Evolutionary conservation across 2,888 invertebrate genomes (phyloP), one percentile per base, ranked within the genome.

Genomic region (Caenorhabditis wallacei): DNA sequence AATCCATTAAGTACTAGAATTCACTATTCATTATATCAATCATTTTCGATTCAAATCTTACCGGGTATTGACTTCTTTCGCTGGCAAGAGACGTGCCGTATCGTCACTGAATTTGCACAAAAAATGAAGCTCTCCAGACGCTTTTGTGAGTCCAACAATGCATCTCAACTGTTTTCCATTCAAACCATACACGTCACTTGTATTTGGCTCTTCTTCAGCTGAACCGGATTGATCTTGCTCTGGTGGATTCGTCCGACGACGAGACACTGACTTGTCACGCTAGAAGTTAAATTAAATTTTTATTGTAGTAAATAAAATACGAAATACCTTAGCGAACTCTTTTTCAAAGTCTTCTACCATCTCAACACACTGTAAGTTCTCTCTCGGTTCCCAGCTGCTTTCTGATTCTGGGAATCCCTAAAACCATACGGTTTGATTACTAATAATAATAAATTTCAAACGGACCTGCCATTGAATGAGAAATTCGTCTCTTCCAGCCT

Each of bases 361-460:
- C 11, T 84, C 74, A 10, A 43, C n/a, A 22, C 85, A 84, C 13
- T 63, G 57, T 0, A 87, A 56, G 48, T 87, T 84, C 37, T 82
- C 85, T 63, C 80, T 68, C 26, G 87, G 87, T 37, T 87, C 87
- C 87, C 87, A 87, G 24, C 80, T 85, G 2, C 76, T 57, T 13
- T 87, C 84, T 2, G 75, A 64, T 24, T 71, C 48, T 0, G 76
- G 37, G 48, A 79, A 87, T 5, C 83, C 84, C 81, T 86, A 63
- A n/a, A 40, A 56, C 24, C 20, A 18, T 11, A 18, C 26, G 16
- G 22, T 26, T 61, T 4, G n/a, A 68, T 18, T 46, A 11, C 4
- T 35, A 7, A 35, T 35, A 35, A n/a, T n/a, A 30, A 30, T 30
- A 30, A 5, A 30, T 5, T 30, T 30, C 8, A 40, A 40, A 40